These are phyloP conservation scores for Drosophila rhopaloa DNA, from an alignment of 1,140 invertebrate genomes.

Conservation along the genomic window DNA sequence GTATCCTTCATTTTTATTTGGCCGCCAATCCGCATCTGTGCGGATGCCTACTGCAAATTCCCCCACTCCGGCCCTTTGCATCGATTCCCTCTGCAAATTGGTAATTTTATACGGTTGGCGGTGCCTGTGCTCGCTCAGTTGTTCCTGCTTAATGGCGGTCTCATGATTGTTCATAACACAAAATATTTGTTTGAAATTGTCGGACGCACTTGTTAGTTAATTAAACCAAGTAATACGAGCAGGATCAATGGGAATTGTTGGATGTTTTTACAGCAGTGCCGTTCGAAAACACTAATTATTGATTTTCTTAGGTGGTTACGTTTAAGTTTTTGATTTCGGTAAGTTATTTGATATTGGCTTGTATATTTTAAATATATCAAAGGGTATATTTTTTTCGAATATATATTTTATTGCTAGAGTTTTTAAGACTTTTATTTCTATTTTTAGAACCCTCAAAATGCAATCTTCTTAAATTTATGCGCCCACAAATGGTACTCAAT, in stretches of 20 bases:
- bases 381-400: too few species aligned
- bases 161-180: constrained; percentile 53
- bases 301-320: too few species aligned
- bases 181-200: constrained; percentile 71
- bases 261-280: too few species aligned
- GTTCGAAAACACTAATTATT: too few species aligned
- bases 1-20: constrained; percentile 1
- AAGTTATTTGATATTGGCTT: too few species aligned
- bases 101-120: constrained; percentile 81
- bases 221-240: background rate
- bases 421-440: background rate
- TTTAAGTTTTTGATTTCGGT: too few species aligned
- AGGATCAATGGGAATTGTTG: background rate
- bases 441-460: constrained; percentile 20
- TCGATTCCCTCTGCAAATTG: constrained; percentile 62
- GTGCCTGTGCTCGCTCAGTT: constrained; percentile 43
- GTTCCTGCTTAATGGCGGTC: constrained; percentile 3
- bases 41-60: constrained; percentile 6
- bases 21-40: constrained; percentile 7
- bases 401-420: background rate
- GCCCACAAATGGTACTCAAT: constrained; percentile 53
- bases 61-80: background rate
- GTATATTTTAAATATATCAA: too few species aligned
- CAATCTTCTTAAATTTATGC: constrained; percentile 55
- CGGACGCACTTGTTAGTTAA: constrained; percentile 3